A percentile compares a stretch with the other conserved stretches of the same genome.
These are phyloP conservation scores for Teleogryllus oceanicus DNA, from an alignment of 2,888 invertebrate genomes.

Conservation along the genomic window DNA sequence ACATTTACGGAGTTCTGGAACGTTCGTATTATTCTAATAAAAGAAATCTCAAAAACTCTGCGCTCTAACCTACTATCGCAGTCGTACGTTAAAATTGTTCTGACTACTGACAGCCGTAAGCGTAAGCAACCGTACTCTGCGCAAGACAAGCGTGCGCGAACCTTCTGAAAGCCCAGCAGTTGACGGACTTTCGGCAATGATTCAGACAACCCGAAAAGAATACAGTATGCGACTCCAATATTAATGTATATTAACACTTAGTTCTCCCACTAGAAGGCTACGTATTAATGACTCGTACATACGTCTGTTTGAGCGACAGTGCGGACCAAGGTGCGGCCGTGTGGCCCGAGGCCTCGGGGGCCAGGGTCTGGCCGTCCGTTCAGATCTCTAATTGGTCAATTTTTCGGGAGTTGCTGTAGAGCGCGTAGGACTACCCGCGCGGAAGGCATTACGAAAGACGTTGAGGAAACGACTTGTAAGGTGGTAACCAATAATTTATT, in stretches of 20 bases:
- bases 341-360: not conserved
- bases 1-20: too few species aligned
- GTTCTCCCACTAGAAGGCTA: not conserved
- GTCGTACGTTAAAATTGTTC: not conserved
- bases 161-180: not conserved
- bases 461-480: too few species aligned
- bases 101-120: constrained; percentile 4
- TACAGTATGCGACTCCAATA: not conserved
- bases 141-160: not conserved
- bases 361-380: not conserved
- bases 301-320: constrained; percentile 9
- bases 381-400: not conserved
- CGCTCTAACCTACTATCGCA: not conserved
- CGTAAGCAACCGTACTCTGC: not conserved
- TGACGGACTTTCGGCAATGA: not conserved
- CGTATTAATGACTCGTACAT: constrained; percentile 18
- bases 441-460: too few species aligned
- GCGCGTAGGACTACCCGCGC: too few species aligned
- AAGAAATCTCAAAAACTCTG: too few species aligned
- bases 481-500: too few species aligned
- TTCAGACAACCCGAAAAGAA: constrained; percentile 7
- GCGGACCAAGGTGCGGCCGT: not conserved
- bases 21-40: too few species aligned
- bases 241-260: not conserved
- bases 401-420: not conserved